Percentiles rank a stretch among this genome's conserved stretches.
Evolutionary conservation across 2,797 vertebrate genomes (phyloP).

Genomic region (Enteromius paludinosus): DNA sequence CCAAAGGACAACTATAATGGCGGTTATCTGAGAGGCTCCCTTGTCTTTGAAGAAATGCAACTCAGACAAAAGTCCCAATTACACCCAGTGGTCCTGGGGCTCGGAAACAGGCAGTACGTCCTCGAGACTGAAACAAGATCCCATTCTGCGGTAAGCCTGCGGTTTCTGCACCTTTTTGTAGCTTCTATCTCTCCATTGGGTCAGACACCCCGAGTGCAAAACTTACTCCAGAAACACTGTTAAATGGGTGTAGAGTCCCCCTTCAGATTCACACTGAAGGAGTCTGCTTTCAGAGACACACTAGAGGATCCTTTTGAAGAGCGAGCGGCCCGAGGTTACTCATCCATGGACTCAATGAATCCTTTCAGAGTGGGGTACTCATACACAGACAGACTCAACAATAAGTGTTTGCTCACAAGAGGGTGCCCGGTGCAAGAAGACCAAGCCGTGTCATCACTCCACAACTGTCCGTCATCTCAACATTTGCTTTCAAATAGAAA

Average conservation of each 20-base stretch:
- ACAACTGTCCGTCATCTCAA: constrained; percentile 63
- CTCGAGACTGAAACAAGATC: constrained; percentile 72
- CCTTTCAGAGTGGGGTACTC: constrained; percentile 63
- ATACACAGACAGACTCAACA: constrained; percentile 63
- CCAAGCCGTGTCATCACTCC: constrained; percentile 60
- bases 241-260: constrained; percentile 55
- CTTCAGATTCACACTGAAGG: constrained; percentile 51
- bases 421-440: constrained; percentile 58
- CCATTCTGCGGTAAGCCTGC: constrained; percentile 68
- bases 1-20: constrained; percentile 66
- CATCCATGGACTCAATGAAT: constrained; percentile 68
- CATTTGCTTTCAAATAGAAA: constrained; percentile 58
- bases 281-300: constrained; percentile 59
- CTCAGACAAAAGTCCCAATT: constrained; percentile 75
- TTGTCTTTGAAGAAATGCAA: constrained; percentile 64
- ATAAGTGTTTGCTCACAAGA: constrained; percentile 71
- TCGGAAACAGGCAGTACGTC: constrained; percentile 53
- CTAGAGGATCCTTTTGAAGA: constrained; percentile 59
- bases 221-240: constrained; percentile 53
- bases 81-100: constrained; percentile 72
- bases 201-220: constrained; percentile 58
- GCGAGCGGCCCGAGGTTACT: constrained; percentile 52
- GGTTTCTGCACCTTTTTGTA: constrained; percentile 61
- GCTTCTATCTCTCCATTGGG: constrained; percentile 45
- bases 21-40: constrained; percentile 75